Evolutionary conservation across 2,113 vertebrate genomes (phyloP).

Genomic region (Pungitius pungitius): DNA sequence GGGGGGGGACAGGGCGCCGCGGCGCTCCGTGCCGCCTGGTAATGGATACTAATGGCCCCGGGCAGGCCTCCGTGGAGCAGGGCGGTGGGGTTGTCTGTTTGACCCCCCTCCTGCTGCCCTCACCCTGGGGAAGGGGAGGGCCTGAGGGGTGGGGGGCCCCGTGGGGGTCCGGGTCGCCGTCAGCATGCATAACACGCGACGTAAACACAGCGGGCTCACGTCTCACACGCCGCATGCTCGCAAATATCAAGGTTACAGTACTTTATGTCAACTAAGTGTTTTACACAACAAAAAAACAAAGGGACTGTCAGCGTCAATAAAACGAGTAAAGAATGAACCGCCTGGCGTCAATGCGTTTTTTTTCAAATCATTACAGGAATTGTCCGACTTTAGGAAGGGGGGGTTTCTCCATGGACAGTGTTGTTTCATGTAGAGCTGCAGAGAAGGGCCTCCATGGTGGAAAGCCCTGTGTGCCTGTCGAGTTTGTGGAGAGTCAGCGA

Average conservation of each 20-base stretch:
- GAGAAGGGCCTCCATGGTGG: too few relatives aligned
- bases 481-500: constrained; percentile 1
- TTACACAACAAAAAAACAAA: too few relatives aligned
- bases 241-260: background rate
- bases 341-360: too few relatives aligned
- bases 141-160: constrained; percentile 50
- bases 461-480: constrained; percentile 18
- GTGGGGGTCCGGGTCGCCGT: constrained; percentile 70
- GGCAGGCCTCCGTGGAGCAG: constrained; percentile 72
- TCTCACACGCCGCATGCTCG: constrained; percentile 15
- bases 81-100: constrained; percentile 65
- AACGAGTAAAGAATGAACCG: too few relatives aligned
- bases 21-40: constrained; percentile 56
- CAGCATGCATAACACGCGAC: constrained; percentile 74
- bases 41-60: constrained; percentile 76
- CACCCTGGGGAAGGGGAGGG: constrained; percentile 50
- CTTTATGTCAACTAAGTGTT: background rate
- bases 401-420: too few relatives aligned
- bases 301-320: background rate
- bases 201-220: constrained; percentile 45
- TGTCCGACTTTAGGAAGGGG: background rate
- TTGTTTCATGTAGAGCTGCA: too few relatives aligned
- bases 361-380: background rate
- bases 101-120: constrained; percentile 68
- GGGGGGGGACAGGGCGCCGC: background rate